Conservation (phyloP, 1,140 invertebrate genomes). For the Heliconius melpomene region DNA sequence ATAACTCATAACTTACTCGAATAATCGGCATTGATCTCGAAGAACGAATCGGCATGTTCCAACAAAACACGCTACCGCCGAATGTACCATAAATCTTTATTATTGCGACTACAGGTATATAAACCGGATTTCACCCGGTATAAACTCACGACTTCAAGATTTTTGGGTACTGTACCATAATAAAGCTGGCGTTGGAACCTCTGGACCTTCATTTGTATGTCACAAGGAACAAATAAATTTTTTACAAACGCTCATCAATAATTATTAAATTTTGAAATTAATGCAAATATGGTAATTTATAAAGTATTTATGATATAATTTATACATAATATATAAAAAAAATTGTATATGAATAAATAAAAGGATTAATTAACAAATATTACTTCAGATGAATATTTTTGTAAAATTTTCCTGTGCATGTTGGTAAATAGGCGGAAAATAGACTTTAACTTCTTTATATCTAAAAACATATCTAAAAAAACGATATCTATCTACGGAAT, state of each 20-base stretch:
- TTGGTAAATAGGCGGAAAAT: too few relatives aligned
- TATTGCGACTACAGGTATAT: slow-evolving; percentile 79
- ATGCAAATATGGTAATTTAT: too few relatives aligned
- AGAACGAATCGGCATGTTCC: slow-evolving; percentile 76
- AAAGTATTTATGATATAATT: too few relatives aligned
- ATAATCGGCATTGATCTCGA: slow-evolving; percentile 77
- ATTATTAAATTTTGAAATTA: too few relatives aligned
- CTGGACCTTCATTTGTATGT: background rate
- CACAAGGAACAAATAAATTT: too few relatives aligned
- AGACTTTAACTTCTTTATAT: too few relatives aligned
- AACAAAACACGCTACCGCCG: slow-evolving; percentile 79
- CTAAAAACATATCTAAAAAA: background rate
- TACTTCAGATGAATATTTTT: too few relatives aligned
- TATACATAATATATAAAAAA: too few relatives aligned
- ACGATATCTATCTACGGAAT: background rate
- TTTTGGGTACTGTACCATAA: slow-evolving; percentile 58
- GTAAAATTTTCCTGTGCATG: too few relatives aligned
- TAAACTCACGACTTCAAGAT: slow-evolving; percentile 76
- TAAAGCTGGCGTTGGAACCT: background rate
- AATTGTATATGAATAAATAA: too few relatives aligned
- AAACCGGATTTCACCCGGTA: slow-evolving; percentile 70
- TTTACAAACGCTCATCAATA: too few relatives aligned
- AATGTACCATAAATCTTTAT: slow-evolving; percentile 80
- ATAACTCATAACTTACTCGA: slow-evolving; percentile 74
- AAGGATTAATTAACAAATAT: too few relatives aligned